Evolutionary conservation across 2,888 invertebrate genomes (phyloP).

Genomic region (Coenonympha arcania): DNA sequence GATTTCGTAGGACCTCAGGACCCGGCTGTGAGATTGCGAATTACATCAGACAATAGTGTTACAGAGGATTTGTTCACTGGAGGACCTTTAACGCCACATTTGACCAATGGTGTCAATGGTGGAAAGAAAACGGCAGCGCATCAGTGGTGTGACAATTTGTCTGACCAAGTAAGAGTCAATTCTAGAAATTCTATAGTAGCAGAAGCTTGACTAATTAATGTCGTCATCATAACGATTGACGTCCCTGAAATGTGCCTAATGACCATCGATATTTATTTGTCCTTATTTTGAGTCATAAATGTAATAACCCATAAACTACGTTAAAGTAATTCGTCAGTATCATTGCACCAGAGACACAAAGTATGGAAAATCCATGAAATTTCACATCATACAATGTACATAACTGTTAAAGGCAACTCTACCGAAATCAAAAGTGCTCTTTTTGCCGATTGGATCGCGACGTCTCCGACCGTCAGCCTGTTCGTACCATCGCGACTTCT

Average conservation of each 20-base stretch:
- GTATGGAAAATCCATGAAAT: too few species aligned
- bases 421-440: conserved; percentile 48
- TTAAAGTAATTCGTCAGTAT: background rate
- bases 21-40: conserved; percentile 51
- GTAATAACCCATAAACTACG: conserved; percentile 1
- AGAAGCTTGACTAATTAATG: background rate
- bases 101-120: conserved; percentile 67
- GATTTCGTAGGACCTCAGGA: conserved; percentile 82
- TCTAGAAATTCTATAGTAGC: background rate
- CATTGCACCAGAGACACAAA: too few species aligned
- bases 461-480: conserved; percentile 37
- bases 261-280: conserved; percentile 11
- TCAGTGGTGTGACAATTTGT: conserved; percentile 75
- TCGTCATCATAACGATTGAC: conserved; percentile 13
- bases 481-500: conserved; percentile 47
- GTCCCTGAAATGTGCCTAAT: conserved; percentile 5
- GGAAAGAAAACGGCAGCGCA: conserved; percentile 73
- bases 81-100: conserved; percentile 61
- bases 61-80: conserved; percentile 69
- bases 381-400: too few species aligned
- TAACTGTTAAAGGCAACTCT: conserved; percentile 30
- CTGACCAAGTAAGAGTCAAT: conserved; percentile 73
- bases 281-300: conserved; percentile 18
- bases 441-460: conserved; percentile 41
- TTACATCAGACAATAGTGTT: conserved; percentile 58